phyloP scores from a whole-genome alignment of 1,140 invertebrate genomes.

The Nephotettix cincticeps region DNA sequence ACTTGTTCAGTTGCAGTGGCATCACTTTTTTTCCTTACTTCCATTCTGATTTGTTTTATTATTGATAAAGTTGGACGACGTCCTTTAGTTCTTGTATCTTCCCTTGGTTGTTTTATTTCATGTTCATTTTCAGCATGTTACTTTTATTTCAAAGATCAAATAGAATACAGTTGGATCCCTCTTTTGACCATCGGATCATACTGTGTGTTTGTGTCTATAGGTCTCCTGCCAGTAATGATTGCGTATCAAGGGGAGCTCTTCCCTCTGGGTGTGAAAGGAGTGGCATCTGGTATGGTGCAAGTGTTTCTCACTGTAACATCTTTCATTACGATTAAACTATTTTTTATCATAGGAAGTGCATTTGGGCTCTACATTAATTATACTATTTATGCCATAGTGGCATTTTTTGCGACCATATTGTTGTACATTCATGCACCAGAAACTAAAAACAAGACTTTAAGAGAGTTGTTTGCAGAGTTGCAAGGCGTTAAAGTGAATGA shows the following conservation, averaged over 20 bases:
- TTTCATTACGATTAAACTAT: background rate
- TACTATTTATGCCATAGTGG: background rate
- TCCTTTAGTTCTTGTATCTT: conserved; percentile 12
- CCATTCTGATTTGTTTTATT: background rate
- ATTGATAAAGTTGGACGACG: conserved; percentile 17
- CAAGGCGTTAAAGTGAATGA: too few species aligned
- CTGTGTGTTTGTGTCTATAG: conserved; percentile 3
- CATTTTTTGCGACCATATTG: background rate
- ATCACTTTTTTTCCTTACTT: background rate
- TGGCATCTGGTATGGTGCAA: background rate
- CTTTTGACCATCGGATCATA: background rate
- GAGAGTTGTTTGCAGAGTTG: background rate
- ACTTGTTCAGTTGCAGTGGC: background rate
- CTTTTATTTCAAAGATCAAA: conserved; percentile 15
- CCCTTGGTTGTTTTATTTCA: conserved; percentile 3
- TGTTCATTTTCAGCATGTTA: background rate
- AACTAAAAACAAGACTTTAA: conserved; percentile 20
- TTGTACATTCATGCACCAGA: background rate
- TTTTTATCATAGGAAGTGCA: background rate
- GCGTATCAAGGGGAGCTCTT: conserved; percentile 13
- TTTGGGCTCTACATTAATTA: conserved; percentile 13
- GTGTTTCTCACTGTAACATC: background rate
- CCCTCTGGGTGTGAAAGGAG: background rate
- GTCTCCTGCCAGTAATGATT: background rate
- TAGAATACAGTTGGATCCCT: background rate